Evolutionary conservation across 2,888 invertebrate genomes (phyloP).

Genomic region (Chrysotoxum bicinctum): DNA sequence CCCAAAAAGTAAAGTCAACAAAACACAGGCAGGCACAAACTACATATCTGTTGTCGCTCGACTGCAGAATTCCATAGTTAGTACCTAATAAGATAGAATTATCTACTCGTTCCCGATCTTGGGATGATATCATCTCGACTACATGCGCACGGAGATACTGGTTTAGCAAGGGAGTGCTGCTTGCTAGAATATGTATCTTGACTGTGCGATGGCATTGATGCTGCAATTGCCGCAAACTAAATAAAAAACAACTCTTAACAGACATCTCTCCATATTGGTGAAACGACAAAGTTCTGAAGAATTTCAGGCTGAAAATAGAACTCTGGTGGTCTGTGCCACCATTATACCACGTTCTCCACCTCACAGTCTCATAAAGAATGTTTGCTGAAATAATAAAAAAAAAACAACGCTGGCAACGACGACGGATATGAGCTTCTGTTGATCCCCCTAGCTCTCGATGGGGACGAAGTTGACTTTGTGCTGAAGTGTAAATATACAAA

Average conservation of each 20-base stretch:
- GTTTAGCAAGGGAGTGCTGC: slow-evolving; percentile 47
- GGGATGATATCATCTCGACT: slow-evolving; percentile 60
- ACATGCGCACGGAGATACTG: slow-evolving; percentile 28
- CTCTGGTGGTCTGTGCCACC: slow-evolving; percentile 45
- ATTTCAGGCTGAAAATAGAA: slow-evolving; percentile 62
- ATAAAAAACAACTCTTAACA: neutral
- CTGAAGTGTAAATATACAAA: slow-evolving; percentile 18
- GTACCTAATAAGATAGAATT: slow-evolving; percentile 57
- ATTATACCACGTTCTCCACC: slow-evolving; percentile 27
- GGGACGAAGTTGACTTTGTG: slow-evolving; percentile 4
- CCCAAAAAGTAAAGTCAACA: neutral
- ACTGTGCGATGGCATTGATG: slow-evolving; percentile 19
- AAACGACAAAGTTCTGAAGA: slow-evolving; percentile 56
- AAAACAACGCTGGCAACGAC: neutral
- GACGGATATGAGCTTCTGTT: slow-evolving; percentile 19
- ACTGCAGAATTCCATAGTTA: slow-evolving; percentile 54
- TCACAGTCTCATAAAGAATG: slow-evolving; percentile 42
- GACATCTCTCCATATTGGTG: slow-evolving; percentile 42
- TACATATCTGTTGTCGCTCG: slow-evolving; percentile 45
- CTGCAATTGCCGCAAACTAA: neutral
- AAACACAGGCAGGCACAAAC: neutral
- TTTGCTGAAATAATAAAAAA: slow-evolving; percentile 21
- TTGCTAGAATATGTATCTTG: slow-evolving; percentile 9
- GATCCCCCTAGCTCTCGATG: slow-evolving; percentile 23
- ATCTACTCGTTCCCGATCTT: slow-evolving; percentile 38